These are phyloP conservation scores for Taurulus bubalis DNA, from an alignment of 2,113 vertebrate species.

Conservation along the genomic window DNA sequence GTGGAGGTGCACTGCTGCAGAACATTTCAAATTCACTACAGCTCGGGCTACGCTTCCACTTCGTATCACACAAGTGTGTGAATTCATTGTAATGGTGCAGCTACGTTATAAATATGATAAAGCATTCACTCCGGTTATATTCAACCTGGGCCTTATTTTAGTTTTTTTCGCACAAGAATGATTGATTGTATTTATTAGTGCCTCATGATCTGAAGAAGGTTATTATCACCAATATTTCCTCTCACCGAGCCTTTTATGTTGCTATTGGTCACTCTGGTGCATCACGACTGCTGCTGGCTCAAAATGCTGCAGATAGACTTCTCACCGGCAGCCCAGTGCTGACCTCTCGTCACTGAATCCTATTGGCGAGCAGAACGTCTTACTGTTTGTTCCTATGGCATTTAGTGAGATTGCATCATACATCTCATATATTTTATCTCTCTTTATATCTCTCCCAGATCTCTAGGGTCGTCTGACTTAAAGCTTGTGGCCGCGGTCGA, in stretches of 20 bases:
- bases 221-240: constrained; percentile 39
- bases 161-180: not conserved
- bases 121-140: constrained; percentile 1
- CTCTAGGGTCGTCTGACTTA: not conserved
- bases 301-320: not conserved
- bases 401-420: not conserved
- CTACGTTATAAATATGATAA: not conserved
- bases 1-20: constrained; percentile 43
- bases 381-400: constrained; percentile 13
- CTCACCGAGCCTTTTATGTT: constrained; percentile 7
- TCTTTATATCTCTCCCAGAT: not conserved
- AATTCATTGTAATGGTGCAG: constrained; percentile 29
- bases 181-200: constrained; percentile 32
- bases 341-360: not conserved
- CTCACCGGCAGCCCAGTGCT: not conserved
- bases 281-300: not conserved
- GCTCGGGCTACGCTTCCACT: constrained; percentile 13
- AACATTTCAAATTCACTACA: constrained; percentile 33
- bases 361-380: not conserved
- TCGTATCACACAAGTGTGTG: not conserved
- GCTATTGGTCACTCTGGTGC: not conserved
- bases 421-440: not conserved
- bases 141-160: constrained; percentile 27
- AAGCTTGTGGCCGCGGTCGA: not conserved
- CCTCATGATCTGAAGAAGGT: constrained; percentile 18